Evolutionary conservation across 2,113 vertebrate genomes (phyloP), one percentile per base, ranked within the genome.

Genomic region (Corvus hawaiiensis): DNA sequence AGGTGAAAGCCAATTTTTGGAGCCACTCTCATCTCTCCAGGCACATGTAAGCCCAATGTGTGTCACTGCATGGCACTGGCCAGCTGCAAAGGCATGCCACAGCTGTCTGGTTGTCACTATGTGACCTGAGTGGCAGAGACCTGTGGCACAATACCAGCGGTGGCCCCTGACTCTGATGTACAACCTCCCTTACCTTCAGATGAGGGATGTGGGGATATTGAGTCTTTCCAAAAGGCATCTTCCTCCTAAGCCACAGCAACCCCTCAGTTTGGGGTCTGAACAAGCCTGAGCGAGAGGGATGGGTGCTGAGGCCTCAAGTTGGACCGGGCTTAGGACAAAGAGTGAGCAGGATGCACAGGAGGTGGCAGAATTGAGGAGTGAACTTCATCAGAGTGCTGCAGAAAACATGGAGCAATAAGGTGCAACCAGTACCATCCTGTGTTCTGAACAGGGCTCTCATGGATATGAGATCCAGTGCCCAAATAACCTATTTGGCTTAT

Each of bases 21-120:
- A 77, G 59, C 21, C 27, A 2, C 37, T 76, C 59, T 68, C 23
- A 23, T 30, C 30, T 64, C 44, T 68, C 66, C 20, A 9, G 23
- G 55, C 23, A 21, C 5, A 37, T 0, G 0, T 18, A 72, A 72
- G 16, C 32, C 48, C 48, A 39, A 1, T 9, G 24, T 30, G 56
- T 3, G 1, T 11, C 73, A 15, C 35, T 68, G 33, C 32, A 16
- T 2, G 7, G 35, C 35, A 48, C 24, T 58, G 63, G 24, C 14
- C 32, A 66, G 7, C 54, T 63, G 14, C 39, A 54, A 76, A 84
- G 20, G 16, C 7, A 3, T 20, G n/a, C 27, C 64, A 67, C 46
- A 73, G 39, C 44, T 46, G 3, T 49, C 58, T 58, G 76, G 26
- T 5, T 83, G 67, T 76, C 72, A 67, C 48, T 74, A 0, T 17